phyloP scores from a whole-genome alignment of 2,113 vertebrate genomes.

The Podocnemis expansa region DNA sequence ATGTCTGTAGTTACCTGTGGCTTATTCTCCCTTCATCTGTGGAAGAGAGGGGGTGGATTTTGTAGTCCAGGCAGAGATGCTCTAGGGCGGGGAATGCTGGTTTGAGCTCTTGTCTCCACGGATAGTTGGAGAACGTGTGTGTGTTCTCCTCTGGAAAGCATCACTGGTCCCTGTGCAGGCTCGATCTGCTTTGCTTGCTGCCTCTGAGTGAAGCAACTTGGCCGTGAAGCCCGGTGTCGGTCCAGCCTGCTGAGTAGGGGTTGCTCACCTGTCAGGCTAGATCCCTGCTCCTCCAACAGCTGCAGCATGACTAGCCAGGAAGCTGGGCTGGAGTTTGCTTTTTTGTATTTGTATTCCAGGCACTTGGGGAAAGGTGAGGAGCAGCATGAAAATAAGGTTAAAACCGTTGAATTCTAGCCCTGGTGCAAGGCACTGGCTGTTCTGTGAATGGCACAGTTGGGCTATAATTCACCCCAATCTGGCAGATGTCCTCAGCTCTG shows the following conservation, averaged over 20 bases:
- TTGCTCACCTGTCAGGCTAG: background rate
- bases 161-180: background rate
- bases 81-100: too few species aligned
- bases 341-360: background rate
- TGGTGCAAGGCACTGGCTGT: background rate
- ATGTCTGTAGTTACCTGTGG: background rate
- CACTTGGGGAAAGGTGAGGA: background rate
- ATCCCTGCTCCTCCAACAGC: background rate
- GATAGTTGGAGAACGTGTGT: background rate
- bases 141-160: background rate
- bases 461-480: background rate
- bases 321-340: background rate
- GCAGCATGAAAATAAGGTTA: background rate
- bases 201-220: rapidly evolving
- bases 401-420: background rate
- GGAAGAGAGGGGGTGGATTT: background rate
- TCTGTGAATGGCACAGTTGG: background rate
- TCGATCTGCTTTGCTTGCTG: background rate
- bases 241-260: too few species aligned
- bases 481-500: background rate
- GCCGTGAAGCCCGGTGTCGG: too few species aligned
- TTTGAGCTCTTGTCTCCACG: background rate
- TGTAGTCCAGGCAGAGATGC: background rate
- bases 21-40: background rate
- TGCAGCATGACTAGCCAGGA: background rate